Evolutionary conservation across 2,797 vertebrate species (phyloP).

Genomic region (Zenarchopterus dispar): DNA sequence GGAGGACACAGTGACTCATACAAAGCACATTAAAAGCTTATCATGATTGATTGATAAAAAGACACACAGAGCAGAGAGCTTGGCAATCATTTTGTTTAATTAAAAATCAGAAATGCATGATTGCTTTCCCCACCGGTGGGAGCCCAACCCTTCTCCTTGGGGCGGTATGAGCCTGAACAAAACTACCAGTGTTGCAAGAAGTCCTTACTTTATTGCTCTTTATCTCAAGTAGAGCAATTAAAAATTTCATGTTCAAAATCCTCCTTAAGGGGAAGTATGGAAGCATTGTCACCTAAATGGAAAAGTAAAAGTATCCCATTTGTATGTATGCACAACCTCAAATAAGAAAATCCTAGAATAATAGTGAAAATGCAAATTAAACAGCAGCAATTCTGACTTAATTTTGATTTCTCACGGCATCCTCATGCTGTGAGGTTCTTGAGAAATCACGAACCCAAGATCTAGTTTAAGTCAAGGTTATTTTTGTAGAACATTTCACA

Average conservation of each 20-base stretch:
- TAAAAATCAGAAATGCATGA: constrained; percentile 79
- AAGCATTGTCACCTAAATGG: too few species aligned
- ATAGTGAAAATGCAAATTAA: too few species aligned
- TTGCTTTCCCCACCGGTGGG: constrained; percentile 50
- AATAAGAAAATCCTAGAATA: too few species aligned
- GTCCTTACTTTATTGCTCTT: neutral
- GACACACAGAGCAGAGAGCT: constrained; percentile 46
- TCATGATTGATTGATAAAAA: constrained; percentile 63
- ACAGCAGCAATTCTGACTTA: too few species aligned
- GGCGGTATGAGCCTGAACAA: constrained; percentile 36
- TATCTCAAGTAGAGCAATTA: neutral
- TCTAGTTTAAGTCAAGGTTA: too few species aligned
- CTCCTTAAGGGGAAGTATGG: neutral
- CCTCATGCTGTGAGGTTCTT: too few species aligned
- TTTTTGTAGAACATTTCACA: too few species aligned
- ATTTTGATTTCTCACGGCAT: too few species aligned
- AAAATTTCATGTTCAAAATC: neutral
- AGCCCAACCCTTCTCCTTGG: constrained; percentile 29
- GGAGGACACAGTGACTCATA: constrained; percentile 42
- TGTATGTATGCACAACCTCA: too few species aligned
- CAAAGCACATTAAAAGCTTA: constrained; percentile 48
- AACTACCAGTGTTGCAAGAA: neutral
- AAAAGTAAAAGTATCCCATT: too few species aligned
- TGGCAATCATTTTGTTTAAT: constrained; percentile 77
- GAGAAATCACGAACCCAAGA: too few species aligned